Percentiles rank a stretch among this genome's conserved stretches.
phyloP scores from a whole-genome alignment of 2,888 invertebrate genomes.

The Melanophora roralis region DNA sequence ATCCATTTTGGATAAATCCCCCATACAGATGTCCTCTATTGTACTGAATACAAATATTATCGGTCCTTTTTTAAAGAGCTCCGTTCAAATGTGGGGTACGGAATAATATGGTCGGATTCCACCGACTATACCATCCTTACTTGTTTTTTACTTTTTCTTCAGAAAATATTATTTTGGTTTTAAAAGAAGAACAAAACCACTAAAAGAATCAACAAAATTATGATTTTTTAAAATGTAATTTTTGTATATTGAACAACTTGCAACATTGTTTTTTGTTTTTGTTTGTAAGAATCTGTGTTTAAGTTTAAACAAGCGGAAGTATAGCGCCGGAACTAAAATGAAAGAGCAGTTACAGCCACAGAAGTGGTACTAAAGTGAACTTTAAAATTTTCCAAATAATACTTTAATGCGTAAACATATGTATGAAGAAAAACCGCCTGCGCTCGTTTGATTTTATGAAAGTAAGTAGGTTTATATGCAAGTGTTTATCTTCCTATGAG shows the following conservation, averaged over 20 bases:
- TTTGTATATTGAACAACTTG: slow-evolving; percentile 22
- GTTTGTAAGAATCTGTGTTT: neutral
- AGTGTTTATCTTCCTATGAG: slow-evolving; percentile 24
- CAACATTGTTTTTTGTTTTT: slow-evolving; percentile 31
- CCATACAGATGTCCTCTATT: too few species aligned
- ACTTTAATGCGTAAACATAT: slow-evolving; percentile 32
- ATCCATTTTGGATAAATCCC: too few species aligned
- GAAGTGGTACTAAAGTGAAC: slow-evolving; percentile 31
- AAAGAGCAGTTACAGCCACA: neutral
- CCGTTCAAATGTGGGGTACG: too few species aligned
- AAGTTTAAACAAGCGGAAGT: slow-evolving; percentile 6
- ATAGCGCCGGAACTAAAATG: slow-evolving; percentile 22
- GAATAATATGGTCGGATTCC: too few species aligned
- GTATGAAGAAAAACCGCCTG: neutral
- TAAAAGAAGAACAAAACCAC: too few species aligned
- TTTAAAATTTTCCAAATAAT: slow-evolving; percentile 36
- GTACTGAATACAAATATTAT: too few species aligned
- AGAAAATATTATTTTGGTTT: too few species aligned
- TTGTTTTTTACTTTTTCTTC: slow-evolving; percentile 15
- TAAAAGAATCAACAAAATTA: slow-evolving; percentile 37
- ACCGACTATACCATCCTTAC: neutral
- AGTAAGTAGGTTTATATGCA: neutral
- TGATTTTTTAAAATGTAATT: slow-evolving; percentile 33
- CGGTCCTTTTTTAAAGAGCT: too few species aligned
- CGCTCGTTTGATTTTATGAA: neutral